Evolutionary conservation across 2,797 vertebrate species (phyloP).

Genomic region (Heliangelus exortis): DNA sequence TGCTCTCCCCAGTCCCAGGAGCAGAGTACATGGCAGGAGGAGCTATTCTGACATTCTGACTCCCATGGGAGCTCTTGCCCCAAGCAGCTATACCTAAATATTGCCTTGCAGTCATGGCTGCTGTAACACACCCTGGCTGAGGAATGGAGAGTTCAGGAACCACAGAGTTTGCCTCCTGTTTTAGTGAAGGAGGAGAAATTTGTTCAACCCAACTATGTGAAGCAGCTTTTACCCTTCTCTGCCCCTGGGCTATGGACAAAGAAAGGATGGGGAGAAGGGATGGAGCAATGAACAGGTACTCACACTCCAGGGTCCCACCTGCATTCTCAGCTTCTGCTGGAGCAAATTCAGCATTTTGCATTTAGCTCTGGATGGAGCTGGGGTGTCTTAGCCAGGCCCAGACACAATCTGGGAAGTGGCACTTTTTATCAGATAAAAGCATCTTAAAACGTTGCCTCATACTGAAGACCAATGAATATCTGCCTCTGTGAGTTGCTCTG

Average conservation of each 20-base stretch:
- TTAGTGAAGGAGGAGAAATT: not conserved
- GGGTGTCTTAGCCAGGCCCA: not conserved
- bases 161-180: not conserved
- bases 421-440: not conserved
- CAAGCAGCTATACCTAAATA: rapidly evolving
- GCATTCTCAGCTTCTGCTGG: not conserved
- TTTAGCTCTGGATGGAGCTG: rapidly evolving
- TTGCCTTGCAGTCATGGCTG: not conserved
- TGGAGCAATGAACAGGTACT: not conserved
- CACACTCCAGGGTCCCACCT: rapidly evolving
- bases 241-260: rapidly evolving
- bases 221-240: not conserved
- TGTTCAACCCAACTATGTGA: not conserved
- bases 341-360: not conserved
- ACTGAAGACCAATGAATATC: not conserved
- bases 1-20: not conserved
- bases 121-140: not conserved
- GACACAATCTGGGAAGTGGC: not conserved
- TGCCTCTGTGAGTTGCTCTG: not conserved
- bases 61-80: not conserved
- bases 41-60: not conserved
- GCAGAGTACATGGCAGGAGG: not conserved
- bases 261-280: not conserved
- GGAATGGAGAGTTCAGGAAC: not conserved
- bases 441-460: not conserved